Evolutionary conservation across 2,113 vertebrate species (phyloP).

Genomic region (Aleadryas rufinucha): DNA sequence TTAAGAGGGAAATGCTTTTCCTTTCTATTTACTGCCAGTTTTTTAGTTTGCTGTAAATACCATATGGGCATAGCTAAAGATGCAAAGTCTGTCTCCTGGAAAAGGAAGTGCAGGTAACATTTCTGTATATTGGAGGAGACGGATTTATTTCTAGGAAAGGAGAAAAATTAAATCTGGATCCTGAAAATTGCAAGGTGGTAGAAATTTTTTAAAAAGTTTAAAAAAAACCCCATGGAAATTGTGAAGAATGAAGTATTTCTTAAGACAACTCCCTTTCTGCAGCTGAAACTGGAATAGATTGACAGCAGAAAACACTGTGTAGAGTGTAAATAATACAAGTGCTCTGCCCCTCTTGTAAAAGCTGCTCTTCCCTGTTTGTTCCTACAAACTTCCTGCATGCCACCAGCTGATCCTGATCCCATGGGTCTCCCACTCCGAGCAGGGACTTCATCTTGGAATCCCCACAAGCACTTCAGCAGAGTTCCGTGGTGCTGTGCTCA

Average conservation of each 20-base stretch:
- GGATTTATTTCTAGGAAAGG: not conserved
- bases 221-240: not conserved
- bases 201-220: not conserved
- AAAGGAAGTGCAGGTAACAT: not conserved
- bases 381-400: rapidly evolving
- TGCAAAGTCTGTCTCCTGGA: not conserved
- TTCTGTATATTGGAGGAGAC: not conserved
- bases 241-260: not conserved
- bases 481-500: not conserved
- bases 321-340: not conserved
- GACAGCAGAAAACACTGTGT: not conserved
- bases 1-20: not conserved
- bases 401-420: not conserved
- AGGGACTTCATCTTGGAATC: not conserved
- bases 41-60: not conserved
- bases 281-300: not conserved
- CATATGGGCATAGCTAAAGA: not conserved
- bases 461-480: not conserved
- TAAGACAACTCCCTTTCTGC: not conserved
- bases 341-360: not conserved
- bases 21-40: not conserved
- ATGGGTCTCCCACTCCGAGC: not conserved
- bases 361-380: not conserved
- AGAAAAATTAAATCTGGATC: not conserved
- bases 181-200: not conserved